Evolutionary conservation across 2,888 invertebrate species (phyloP).

Genomic region (Apamea sordens): DNA sequence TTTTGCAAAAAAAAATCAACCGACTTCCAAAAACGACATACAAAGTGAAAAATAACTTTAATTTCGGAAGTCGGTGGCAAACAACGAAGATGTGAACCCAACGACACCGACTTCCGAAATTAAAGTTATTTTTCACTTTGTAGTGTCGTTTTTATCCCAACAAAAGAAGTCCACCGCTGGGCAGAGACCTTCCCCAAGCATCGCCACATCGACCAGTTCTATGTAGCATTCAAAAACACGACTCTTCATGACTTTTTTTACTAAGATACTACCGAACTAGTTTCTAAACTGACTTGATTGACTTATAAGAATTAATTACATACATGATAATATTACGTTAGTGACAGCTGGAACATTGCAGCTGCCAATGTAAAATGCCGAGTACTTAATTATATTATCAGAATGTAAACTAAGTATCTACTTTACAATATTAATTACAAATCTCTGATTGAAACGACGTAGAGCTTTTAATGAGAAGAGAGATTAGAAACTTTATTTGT

Average conservation of each 20-base stretch:
- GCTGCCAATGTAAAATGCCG: slow-evolving; percentile 36
- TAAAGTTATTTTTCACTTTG: too few relatives aligned
- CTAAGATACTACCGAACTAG: not conserved
- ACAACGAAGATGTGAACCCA: too few relatives aligned
- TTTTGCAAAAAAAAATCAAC: too few relatives aligned
- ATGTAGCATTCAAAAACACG: not conserved
- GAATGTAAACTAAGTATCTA: slow-evolving; percentile 18
- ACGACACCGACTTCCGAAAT: too few relatives aligned
- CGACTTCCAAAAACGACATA: too few relatives aligned
- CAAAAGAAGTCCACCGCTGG: not conserved
- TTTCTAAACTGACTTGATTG: slow-evolving; percentile 6
- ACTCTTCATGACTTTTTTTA: not conserved
- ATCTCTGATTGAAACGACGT: not conserved
- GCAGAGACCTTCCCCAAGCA: not conserved
- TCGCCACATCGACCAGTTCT: not conserved
- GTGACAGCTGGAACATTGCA: slow-evolving; percentile 40
- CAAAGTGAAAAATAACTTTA: too few relatives aligned
- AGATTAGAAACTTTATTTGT: not conserved
- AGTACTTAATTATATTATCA: slow-evolving; percentile 29
- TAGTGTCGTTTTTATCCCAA: not conserved
- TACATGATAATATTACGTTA: not conserved
- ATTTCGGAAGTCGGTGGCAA: too few relatives aligned
- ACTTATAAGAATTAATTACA: slow-evolving; percentile 8
- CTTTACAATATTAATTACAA: slow-evolving; percentile 26
- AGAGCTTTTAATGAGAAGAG: slow-evolving; percentile 7